Evolutionary conservation across 2,113 vertebrate genomes (phyloP).

Genomic region (Dromaius novaehollandiae): DNA sequence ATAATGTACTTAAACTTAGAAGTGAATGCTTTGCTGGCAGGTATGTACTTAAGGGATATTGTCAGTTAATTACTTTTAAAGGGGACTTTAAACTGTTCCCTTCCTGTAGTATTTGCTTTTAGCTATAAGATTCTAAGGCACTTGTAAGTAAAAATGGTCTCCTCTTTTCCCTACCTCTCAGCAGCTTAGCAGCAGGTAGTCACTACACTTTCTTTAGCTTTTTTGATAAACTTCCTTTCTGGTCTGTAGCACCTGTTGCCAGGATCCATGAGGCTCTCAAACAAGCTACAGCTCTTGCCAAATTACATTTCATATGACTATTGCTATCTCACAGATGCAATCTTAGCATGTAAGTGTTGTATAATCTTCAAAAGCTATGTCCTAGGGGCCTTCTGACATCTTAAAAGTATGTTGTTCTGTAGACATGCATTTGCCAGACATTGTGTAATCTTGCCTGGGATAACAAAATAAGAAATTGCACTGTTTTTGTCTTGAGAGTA

Average conservation of each 20-base stretch:
- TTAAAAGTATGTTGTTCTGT: background rate
- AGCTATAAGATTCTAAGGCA: background rate
- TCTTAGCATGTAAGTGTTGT: background rate
- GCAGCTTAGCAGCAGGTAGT: background rate
- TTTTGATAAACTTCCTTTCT: background rate
- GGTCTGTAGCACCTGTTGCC: background rate
- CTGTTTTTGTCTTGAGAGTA: background rate
- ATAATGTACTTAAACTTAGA: background rate
- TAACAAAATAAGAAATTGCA: background rate
- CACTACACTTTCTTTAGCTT: background rate
- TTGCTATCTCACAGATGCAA: background rate
- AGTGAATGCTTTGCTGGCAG: background rate
- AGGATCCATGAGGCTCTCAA: background rate
- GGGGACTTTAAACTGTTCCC: no score
- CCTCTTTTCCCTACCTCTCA: background rate
- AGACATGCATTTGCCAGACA: background rate
- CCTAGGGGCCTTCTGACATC: slow-evolving; percentile 2
- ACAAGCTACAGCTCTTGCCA: background rate
- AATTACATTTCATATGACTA: background rate
- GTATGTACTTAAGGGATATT: background rate
- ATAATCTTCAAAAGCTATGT: slow-evolving; percentile 9
- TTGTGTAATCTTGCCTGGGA: background rate
- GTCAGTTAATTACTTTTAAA: background rate
- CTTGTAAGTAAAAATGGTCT: background rate
- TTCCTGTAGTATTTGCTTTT: background rate